phyloP scores from a whole-genome alignment of 2,113 vertebrate species.

The Ceyx margarethae region DNA sequence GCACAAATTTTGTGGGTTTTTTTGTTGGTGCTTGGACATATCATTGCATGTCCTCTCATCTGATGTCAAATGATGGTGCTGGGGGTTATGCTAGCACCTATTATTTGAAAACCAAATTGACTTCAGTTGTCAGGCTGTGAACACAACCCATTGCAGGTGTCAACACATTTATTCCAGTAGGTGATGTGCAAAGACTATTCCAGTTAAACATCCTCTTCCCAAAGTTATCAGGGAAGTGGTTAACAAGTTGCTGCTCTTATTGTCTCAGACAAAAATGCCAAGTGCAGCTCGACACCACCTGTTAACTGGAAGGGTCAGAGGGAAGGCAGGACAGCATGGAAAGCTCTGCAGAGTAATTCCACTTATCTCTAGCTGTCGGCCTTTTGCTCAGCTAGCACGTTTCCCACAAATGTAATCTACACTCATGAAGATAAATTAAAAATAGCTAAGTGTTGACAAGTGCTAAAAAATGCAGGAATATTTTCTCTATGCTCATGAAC shows the following conservation, averaged over 20 bases:
- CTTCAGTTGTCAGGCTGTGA: neutral
- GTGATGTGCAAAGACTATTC: neutral
- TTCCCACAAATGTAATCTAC: neutral
- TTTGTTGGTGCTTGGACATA: neutral
- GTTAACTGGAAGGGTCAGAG: neutral
- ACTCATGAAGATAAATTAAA: neutral
- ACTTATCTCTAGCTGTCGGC: neutral
- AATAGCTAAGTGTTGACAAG: neutral
- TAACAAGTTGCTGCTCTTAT: neutral
- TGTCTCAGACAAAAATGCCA: neutral
- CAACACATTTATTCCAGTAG: neutral
- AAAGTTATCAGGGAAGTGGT: neutral
- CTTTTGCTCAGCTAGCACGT: neutral
- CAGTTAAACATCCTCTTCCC: neutral
- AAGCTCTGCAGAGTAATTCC: neutral
- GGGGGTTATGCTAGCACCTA: neutral
- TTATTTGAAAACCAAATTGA: neutral
- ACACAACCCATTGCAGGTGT: neutral
- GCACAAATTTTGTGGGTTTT: neutral
- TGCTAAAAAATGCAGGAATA: neutral
- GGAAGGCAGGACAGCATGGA: neutral
- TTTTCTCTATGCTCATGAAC: neutral
- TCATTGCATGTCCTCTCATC: accelerated
- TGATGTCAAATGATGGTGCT: neutral
- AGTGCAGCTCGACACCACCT: neutral